These are phyloP conservation scores for Pristionchus entomophagus DNA, from an alignment of 2,888 invertebrate species.

Conservation along the genomic window DNA sequence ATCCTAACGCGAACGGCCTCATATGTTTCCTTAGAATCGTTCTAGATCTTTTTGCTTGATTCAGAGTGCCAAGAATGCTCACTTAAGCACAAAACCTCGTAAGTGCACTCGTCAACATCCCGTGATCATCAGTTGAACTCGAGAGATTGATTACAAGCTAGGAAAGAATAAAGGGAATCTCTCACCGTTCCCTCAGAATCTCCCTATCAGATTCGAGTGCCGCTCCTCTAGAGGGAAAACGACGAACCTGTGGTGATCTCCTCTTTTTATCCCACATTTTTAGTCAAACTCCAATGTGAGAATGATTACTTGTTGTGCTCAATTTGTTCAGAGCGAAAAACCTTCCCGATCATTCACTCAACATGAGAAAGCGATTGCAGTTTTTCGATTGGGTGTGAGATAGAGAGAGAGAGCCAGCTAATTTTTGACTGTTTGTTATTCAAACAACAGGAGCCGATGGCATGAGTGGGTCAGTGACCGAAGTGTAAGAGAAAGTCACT, in stretches of 20 bases:
- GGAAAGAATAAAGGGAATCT: neutral
- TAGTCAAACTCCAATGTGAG: neutral
- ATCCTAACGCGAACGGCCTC: no score
- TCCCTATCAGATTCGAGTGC: constrained; percentile 54
- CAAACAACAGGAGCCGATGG: neutral
- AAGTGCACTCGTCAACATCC: constrained; percentile 20
- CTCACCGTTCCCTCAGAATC: constrained; percentile 56
- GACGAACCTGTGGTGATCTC: constrained; percentile 33
- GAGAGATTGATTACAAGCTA: neutral
- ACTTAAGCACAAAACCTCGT: neutral
- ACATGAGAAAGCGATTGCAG: neutral
- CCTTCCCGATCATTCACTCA: neutral
- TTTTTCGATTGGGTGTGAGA: neutral
- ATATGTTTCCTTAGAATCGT: no score
- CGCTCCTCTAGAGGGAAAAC: constrained; percentile 48
- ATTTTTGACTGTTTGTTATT: no score
- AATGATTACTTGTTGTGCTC: neutral
- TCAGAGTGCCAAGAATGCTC: neutral
- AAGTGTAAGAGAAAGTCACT: neutral
- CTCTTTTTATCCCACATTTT: neutral
- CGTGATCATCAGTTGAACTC: neutral
- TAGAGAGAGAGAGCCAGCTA: neutral
- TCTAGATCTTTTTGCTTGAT: neutral
- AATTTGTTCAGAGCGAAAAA: neutral
- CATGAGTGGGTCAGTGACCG: neutral